Evolutionary conservation across 2,113 vertebrate genomes (phyloP).

Genomic region (Megaleporinus macrocephalus): DNA sequence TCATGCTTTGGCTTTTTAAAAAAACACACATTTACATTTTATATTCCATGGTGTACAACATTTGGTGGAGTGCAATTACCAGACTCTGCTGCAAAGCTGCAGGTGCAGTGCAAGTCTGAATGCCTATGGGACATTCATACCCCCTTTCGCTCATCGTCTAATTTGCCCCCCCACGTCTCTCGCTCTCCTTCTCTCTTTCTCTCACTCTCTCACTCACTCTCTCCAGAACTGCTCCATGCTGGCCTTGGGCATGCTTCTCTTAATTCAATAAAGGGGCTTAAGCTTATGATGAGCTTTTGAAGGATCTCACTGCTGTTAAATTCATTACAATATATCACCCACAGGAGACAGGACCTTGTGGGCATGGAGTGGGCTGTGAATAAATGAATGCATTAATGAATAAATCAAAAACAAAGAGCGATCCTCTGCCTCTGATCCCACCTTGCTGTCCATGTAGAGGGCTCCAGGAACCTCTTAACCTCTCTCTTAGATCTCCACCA

Average conservation of each 20-base stretch:
- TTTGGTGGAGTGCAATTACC: constrained; percentile 53
- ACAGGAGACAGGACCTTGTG: constrained; percentile 74
- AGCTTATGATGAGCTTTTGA: constrained; percentile 81
- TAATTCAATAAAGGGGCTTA: constrained; percentile 83
- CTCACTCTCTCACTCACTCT: constrained; percentile 47
- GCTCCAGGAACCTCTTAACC: constrained; percentile 58
- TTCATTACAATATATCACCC: constrained; percentile 83
- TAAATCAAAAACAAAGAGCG: constrained; percentile 53
- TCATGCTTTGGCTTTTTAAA: constrained; percentile 44
- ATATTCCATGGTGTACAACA: constrained; percentile 46
- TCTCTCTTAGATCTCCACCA: constrained; percentile 2
- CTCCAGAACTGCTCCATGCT: constrained; percentile 62
- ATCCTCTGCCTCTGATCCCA: constrained; percentile 41
- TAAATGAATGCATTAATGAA: constrained; percentile 58
- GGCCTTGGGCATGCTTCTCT: constrained; percentile 78
- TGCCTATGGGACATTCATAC: constrained; percentile 52
- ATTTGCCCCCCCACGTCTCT: constrained; percentile 29
- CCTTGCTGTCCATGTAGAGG: constrained; percentile 25
- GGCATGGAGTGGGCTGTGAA: constrained; percentile 57
- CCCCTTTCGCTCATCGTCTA: constrained; percentile 44
- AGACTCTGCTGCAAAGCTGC: constrained; percentile 51
- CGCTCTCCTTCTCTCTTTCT: constrained; percentile 28
- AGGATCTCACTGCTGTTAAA: constrained; percentile 80
- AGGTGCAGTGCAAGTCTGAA: constrained; percentile 56
- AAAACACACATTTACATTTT: constrained; percentile 61